Evolutionary conservation across 1,140 invertebrate species (phyloP).

Genomic region (Aplysia californica): DNA sequence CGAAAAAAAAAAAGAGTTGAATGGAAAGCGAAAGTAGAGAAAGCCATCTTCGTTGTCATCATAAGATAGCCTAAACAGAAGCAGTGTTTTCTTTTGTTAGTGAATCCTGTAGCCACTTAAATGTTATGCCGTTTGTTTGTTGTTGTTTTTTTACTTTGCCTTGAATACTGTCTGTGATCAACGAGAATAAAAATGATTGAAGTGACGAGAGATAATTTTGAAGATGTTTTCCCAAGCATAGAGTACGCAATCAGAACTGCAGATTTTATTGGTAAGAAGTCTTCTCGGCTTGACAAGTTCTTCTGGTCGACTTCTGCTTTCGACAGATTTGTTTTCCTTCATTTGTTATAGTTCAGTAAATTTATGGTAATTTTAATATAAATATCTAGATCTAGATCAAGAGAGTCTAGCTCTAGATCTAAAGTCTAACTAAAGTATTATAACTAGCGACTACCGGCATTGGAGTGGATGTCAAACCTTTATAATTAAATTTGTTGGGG

Average conservation of each 20-base stretch:
- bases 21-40: neutral
- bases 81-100: neutral
- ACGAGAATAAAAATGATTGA: neutral
- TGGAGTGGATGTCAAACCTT: too few relatives aligned
- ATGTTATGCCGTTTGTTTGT: neutral
- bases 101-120: neutral
- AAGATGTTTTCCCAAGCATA: neutral
- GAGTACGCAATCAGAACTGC: neutral
- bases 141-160: too few relatives aligned
- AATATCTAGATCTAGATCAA: neutral
- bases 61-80: neutral
- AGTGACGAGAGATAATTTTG: slow-evolving; percentile 10
- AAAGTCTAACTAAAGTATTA: neutral
- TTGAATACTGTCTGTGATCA: too few relatives aligned
- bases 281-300: neutral
- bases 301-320: too few relatives aligned
- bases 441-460: too few relatives aligned
- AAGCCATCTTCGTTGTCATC: neutral
- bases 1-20: too few relatives aligned
- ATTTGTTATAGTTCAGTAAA: neutral
- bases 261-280: neutral
- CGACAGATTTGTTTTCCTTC: neutral
- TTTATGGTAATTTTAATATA: neutral
- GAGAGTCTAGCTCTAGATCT: neutral
- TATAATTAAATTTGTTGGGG: too few relatives aligned